phyloP scores from a whole-genome alignment of 2,888 invertebrate genomes.

The Electrophaes corylata region DNA sequence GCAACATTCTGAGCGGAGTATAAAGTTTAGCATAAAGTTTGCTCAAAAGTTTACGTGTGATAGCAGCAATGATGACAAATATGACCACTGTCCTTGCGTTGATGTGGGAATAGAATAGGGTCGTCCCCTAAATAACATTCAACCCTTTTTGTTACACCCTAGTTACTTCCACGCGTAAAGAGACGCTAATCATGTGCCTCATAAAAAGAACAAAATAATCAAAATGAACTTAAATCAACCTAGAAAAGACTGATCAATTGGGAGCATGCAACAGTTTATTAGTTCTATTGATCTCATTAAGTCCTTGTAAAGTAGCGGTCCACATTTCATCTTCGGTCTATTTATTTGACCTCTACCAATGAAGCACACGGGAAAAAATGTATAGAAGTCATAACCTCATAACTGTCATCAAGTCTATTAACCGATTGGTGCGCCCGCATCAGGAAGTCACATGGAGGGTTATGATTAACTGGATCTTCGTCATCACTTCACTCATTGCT shows the following conservation, averaged over 20 bases:
- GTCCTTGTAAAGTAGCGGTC: conserved; percentile 51
- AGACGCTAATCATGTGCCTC: conserved; percentile 57
- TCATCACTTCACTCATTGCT: conserved; percentile 48
- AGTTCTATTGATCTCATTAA: conserved; percentile 75
- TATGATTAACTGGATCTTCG: conserved; percentile 53
- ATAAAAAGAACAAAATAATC: conserved; percentile 36
- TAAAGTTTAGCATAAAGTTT: conserved; percentile 9
- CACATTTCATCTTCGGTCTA: conserved; percentile 68
- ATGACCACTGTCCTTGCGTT: conserved; percentile 53
- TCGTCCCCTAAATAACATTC: conserved; percentile 66
- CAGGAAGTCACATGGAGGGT: conserved; percentile 77
- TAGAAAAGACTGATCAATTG: conserved; percentile 41
- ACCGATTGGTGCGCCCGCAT: conserved; percentile 76
- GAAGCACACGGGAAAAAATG: conserved; percentile 76
- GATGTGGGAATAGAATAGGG: conserved; percentile 47
- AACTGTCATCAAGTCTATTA: conserved; percentile 76
- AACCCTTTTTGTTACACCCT: conserved; percentile 77
- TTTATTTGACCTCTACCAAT: conserved; percentile 74
- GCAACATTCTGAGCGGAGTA: not conserved
- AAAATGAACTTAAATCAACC: conserved; percentile 34
- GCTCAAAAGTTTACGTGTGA: conserved; percentile 13
- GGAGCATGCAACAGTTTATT: conserved; percentile 54
- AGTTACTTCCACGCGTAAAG: conserved; percentile 56
- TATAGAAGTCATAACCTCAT: conserved; percentile 69
- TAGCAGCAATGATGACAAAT: conserved; percentile 25